These are phyloP conservation scores for Callipepla californica DNA, from an alignment of 2,113 vertebrate genomes.

Conservation along the genomic window DNA sequence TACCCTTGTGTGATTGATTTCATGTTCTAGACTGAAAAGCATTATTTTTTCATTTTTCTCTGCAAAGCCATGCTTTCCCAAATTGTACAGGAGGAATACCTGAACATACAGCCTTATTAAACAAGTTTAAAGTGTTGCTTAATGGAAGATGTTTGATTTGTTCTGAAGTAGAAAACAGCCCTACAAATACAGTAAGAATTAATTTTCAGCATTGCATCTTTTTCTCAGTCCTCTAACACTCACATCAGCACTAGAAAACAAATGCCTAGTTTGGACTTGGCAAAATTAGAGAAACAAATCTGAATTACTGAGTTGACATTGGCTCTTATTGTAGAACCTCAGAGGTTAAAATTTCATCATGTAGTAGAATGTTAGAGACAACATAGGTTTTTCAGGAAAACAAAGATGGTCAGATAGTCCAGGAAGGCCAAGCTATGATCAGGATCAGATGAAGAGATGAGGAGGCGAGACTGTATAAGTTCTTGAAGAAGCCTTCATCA, in stretches of 20 bases:
- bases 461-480: not conserved
- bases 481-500: not conserved
- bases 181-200: not conserved
- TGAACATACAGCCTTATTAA: not conserved
- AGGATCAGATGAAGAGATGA: not conserved
- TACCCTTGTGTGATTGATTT: not conserved
- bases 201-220: not conserved
- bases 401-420: not conserved
- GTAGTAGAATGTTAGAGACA: not conserved
- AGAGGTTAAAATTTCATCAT: not conserved
- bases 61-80: not conserved
- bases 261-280: not conserved
- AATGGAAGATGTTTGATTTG: not conserved
- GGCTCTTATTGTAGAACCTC: not conserved
- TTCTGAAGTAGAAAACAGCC: not conserved
- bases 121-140: not conserved
- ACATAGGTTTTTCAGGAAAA: not conserved
- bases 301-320: not conserved
- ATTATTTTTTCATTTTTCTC: not conserved
- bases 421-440: not conserved
- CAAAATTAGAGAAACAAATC: not conserved
- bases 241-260: not conserved
- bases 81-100: not conserved
- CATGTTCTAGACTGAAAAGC: not conserved
- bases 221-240: not conserved